Conservation (phyloP, 2,113 vertebrate species). For the Callorhinus ursinus region DNA sequence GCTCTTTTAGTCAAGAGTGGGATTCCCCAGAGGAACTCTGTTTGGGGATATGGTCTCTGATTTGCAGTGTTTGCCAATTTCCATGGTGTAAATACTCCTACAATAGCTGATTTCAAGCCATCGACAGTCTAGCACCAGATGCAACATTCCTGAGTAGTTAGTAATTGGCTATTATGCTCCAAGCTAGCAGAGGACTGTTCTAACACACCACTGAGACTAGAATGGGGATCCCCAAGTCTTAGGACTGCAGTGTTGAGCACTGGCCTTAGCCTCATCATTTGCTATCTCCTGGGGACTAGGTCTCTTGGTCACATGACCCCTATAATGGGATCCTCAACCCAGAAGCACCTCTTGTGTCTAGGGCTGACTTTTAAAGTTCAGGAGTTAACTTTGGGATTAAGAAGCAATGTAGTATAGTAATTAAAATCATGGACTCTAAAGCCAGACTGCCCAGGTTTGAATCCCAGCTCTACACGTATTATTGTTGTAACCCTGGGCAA, state of each 20-base stretch:
- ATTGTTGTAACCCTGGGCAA: background rate
- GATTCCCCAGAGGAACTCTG: background rate
- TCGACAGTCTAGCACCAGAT: background rate
- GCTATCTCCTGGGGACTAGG: background rate
- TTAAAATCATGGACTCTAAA: background rate
- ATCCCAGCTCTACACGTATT: background rate
- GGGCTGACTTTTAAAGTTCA: background rate
- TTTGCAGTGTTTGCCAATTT: background rate
- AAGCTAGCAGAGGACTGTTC: background rate
- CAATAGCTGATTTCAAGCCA: background rate
- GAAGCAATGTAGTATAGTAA: background rate
- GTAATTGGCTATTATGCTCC: no score
- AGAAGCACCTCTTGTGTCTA: background rate
- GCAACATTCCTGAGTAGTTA: background rate
- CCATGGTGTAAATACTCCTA: background rate
- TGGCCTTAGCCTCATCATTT: background rate
- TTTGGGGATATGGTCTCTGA: background rate
- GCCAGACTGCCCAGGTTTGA: background rate
- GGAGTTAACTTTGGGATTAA: background rate
- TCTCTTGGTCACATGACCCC: background rate
- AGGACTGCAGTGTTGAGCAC: background rate
- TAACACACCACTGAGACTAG: background rate
- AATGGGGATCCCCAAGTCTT: no score
- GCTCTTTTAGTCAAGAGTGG: background rate
- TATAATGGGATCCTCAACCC: background rate